Evolutionary conservation across 2,797 vertebrate species (phyloP), one percentile per base, ranked within the genome.

Genomic region (Syngnathus acus): DNA sequence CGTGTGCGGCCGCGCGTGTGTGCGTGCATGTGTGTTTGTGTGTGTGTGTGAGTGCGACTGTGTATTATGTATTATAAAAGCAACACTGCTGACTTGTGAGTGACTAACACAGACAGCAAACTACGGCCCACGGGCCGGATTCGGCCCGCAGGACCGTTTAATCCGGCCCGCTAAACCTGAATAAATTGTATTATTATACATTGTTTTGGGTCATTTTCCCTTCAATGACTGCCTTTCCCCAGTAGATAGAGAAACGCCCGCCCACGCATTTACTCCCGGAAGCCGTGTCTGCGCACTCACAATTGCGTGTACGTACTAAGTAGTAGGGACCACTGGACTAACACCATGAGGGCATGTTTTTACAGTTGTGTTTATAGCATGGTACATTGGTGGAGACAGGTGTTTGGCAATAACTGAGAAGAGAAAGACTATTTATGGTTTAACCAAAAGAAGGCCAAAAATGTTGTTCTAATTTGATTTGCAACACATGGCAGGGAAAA

Each of bases 21-120:
- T 26, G 23, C 23, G 23, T 26, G 23, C 23, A 2, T 26, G 26
- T 83, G 72, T 42, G 70, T 67, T 71, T 40, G 54, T 73, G 66
- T 65, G 66, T 42, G 19, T 5, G 38, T 39, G 21, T 43, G 57
- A 50, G 6, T 2, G 23, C 23, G 42, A 4, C 9, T 43, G 42
- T 39, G 43, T 3, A 32, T 32, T 32, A 32, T 3, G 26, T 32
- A 32, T 32, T 32, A 32, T 32, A 3, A 32, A 53, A 59, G 39
- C 5, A 42, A 61, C 59, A 42, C n/a, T 38, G 59, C 21, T 61
- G 32, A 2, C 9, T 21, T 1, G 69, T 10, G 48, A n/a, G 43
- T 7, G 43, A 64, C 38, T 23, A 32, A 32, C 26, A 32, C 26
- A 32, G 26, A 32, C 26, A 32, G 26, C 26, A 32, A 32, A 32